phyloP scores from a whole-genome alignment of 92 coral and sea anemone species.

The Parazoanthus atlanticus region DNA sequence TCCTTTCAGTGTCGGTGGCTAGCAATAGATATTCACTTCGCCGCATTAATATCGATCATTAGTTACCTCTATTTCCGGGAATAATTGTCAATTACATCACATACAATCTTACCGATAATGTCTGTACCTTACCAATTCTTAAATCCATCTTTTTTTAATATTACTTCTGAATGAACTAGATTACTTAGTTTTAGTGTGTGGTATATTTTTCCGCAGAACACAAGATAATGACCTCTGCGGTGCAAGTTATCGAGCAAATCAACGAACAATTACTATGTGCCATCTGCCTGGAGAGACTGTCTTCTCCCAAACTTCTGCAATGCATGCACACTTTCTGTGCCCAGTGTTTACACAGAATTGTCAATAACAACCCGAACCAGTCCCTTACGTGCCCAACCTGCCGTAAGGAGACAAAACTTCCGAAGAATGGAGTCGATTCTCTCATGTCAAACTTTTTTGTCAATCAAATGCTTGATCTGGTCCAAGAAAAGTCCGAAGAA shows the following conservation, averaged over 20 bases:
- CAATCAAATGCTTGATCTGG: conserved; percentile 87
- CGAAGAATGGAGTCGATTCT: conserved; percentile 73
- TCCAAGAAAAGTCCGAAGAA: conserved; percentile 82
- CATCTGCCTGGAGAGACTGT: conserved; percentile 86
- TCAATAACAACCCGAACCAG: conserved; percentile 77
- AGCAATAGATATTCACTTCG: too few species aligned
- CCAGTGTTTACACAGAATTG: conserved; percentile 84
- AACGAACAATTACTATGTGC: conserved; percentile 95
- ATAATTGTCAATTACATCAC: too few species aligned
- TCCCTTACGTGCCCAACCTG: conserved; percentile 65
- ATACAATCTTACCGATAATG: too few species aligned
- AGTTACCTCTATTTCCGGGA: too few species aligned
- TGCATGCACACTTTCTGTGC: conserved; percentile 96
- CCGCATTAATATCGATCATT: too few species aligned
- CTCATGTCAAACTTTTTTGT: conserved; percentile 86
- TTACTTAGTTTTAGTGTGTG: background rate
- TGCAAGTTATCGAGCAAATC: conserved; percentile 91
- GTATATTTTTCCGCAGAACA: background rate
- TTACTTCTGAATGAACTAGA: too few species aligned
- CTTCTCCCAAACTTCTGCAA: conserved; percentile 76
- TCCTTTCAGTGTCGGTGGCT: too few species aligned
- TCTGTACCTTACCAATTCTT: background rate
- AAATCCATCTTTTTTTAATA: background rate
- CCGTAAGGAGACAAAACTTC: conserved; percentile 78
- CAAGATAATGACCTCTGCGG: conserved; percentile 74